Conservation (phyloP, 1,140 invertebrate genomes). For the Drosophila jambulina region DNA sequence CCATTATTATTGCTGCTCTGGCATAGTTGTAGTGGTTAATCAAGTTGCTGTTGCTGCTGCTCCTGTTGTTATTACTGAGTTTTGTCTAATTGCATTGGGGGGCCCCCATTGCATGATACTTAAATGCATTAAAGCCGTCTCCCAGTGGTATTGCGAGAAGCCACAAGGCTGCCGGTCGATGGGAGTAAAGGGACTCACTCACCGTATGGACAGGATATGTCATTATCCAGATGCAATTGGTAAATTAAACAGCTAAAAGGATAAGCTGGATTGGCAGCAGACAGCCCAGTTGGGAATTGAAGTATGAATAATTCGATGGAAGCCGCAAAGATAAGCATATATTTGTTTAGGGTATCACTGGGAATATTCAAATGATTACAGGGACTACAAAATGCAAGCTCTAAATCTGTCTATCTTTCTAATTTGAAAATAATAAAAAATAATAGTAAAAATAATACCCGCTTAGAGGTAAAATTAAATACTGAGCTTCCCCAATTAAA, state of each 20-base stretch:
- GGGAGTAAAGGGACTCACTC: conserved; percentile 40
- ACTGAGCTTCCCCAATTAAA: background rate
- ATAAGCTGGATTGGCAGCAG: conserved; percentile 30
- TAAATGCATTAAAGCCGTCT: conserved; percentile 65
- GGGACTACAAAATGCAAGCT: no score
- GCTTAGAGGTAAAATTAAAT: background rate
- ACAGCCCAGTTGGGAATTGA: conserved; percentile 8
- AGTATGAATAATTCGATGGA: conserved; percentile 9
- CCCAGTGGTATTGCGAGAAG: conserved; percentile 41
- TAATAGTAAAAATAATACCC: background rate
- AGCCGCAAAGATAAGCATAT: background rate
- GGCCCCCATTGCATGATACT: conserved; percentile 57
- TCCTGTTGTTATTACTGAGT: conserved; percentile 34
- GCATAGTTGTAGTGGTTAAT: conserved; percentile 42
- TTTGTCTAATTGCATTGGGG: conserved; percentile 73
- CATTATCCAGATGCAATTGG: conserved; percentile 59
- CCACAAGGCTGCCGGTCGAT: conserved; percentile 10
- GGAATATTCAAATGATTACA: conserved; percentile 2
- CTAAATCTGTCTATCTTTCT: no score
- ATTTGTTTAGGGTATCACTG: background rate
- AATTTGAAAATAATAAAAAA: no score
- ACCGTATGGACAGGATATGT: conserved; percentile 61
- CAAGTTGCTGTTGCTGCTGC: conserved; percentile 29
- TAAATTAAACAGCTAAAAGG: conserved; percentile 34
- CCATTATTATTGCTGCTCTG: conserved; percentile 24